Evolutionary conservation across 2,113 vertebrate genomes (phyloP).

Genomic region (Chamaetylas fuelleborni): DNA sequence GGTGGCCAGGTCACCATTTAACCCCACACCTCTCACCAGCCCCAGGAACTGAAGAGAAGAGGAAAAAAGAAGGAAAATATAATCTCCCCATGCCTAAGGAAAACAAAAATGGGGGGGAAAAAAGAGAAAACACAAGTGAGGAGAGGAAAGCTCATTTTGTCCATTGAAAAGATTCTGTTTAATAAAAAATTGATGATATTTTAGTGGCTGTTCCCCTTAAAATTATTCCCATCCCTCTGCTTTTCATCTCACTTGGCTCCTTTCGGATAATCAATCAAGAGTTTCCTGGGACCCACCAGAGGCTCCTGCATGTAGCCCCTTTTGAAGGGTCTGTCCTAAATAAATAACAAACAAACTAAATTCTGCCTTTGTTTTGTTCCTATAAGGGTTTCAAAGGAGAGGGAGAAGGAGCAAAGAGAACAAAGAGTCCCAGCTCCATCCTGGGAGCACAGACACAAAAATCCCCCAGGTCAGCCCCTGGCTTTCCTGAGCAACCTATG

Average conservation of each 20-base stretch:
- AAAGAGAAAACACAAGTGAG: background rate
- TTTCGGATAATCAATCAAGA: slow-evolving; percentile 10
- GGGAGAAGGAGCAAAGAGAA: background rate
- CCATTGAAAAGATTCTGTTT: slow-evolving; percentile 65
- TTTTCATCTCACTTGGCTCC: slow-evolving; percentile 27
- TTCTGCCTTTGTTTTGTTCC: background rate
- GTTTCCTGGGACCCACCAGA: background rate
- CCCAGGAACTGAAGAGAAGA: background rate
- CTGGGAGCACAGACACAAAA: background rate
- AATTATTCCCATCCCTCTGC: background rate
- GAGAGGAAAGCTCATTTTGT: slow-evolving; percentile 9
- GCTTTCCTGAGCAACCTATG: background rate
- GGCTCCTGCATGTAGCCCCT: background rate
- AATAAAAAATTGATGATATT: slow-evolving; percentile 67
- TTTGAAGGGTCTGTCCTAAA: slow-evolving; percentile 41
- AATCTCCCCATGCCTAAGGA: background rate
- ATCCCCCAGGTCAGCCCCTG: background rate
- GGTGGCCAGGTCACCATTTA: background rate
- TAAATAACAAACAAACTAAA: background rate
- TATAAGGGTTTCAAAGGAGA: background rate
- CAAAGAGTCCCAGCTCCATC: background rate
- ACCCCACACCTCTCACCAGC: background rate
- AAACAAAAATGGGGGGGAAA: background rate
- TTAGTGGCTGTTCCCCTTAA: slow-evolving; percentile 31
- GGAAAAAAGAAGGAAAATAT: background rate